These are phyloP conservation scores for Cuculus canorus DNA, from an alignment of 2,797 vertebrate species.

Conservation along the genomic window DNA sequence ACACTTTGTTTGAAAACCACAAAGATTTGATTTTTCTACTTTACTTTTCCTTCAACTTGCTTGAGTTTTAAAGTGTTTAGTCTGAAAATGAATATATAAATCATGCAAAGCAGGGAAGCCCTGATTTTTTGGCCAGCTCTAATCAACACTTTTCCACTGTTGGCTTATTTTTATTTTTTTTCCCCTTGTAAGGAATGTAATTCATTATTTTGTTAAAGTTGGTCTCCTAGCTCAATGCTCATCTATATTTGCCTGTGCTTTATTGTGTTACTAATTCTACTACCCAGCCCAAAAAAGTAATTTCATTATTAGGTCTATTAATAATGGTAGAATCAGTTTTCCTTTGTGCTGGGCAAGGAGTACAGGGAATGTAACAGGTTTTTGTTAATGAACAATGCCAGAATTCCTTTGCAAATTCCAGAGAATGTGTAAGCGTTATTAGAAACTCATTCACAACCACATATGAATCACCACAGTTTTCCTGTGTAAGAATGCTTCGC, in stretches of 20 bases:
- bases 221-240: background rate
- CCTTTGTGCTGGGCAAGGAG: background rate
- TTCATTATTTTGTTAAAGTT: slow-evolving; percentile 15
- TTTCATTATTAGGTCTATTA: background rate
- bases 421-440: slow-evolving; percentile 17
- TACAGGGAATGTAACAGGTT: background rate
- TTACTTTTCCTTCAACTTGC: background rate
- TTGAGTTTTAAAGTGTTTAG: background rate
- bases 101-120: background rate
- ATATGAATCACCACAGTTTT: slow-evolving; percentile 1
- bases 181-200: background rate
- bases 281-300: background rate
- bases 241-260: background rate
- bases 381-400: slow-evolving; percentile 31
- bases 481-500: background rate
- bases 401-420: slow-evolving; percentile 14
- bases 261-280: background rate
- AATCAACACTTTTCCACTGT: background rate
- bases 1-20: background rate
- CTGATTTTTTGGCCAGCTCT: background rate
- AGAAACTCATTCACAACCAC: slow-evolving; percentile 39
- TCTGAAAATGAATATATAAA: slow-evolving; percentile 9
- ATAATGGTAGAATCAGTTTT: background rate
- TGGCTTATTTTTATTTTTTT: background rate
- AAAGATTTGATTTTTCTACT: background rate